These are phyloP conservation scores for Brachymystax lenok DNA, from an alignment of 2,797 vertebrate genomes.

Conservation along the genomic window DNA sequence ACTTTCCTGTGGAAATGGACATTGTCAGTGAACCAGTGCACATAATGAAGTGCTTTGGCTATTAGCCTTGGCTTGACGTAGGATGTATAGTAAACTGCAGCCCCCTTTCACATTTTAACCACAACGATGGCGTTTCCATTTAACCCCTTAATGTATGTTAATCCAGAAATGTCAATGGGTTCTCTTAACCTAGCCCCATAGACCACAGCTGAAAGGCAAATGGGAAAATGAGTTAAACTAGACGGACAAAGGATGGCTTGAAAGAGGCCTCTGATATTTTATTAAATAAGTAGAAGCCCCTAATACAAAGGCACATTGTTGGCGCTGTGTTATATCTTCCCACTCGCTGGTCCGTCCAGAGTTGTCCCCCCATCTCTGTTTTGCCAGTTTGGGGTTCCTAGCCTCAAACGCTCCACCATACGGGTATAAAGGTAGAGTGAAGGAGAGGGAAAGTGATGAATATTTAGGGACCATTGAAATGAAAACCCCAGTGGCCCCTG, in stretches of 20 bases:
- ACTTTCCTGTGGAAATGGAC: constrained; percentile 59
- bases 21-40: constrained; percentile 54
- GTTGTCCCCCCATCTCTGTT: constrained; percentile 44
- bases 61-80: constrained; percentile 71
- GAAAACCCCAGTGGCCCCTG: constrained; percentile 76
- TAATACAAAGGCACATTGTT: constrained; percentile 73
- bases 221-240: constrained; percentile 42
- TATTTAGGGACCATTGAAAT: constrained; percentile 83
- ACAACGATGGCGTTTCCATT: constrained; percentile 73
- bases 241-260: constrained; percentile 61
- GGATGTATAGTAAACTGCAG: constrained; percentile 69
- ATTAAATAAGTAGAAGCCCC: constrained; percentile 62
- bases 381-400: constrained; percentile 57
- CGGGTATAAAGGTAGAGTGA: constrained; percentile 67
- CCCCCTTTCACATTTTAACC: constrained; percentile 66
- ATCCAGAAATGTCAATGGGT: constrained; percentile 74
- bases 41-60: constrained; percentile 67
- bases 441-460: constrained; percentile 75
- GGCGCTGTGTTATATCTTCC: constrained; percentile 60
- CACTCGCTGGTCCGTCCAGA: constrained; percentile 55
- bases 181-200: constrained; percentile 65
- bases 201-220: constrained; percentile 57
- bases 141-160: constrained; percentile 77
- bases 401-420: constrained; percentile 59
- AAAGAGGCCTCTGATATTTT: constrained; percentile 64